Percentiles rank a stretch among this genome's conserved stretches.
Evolutionary conservation across 2,797 vertebrate genomes (phyloP).

Genomic region (Coregonus suidteri): DNA sequence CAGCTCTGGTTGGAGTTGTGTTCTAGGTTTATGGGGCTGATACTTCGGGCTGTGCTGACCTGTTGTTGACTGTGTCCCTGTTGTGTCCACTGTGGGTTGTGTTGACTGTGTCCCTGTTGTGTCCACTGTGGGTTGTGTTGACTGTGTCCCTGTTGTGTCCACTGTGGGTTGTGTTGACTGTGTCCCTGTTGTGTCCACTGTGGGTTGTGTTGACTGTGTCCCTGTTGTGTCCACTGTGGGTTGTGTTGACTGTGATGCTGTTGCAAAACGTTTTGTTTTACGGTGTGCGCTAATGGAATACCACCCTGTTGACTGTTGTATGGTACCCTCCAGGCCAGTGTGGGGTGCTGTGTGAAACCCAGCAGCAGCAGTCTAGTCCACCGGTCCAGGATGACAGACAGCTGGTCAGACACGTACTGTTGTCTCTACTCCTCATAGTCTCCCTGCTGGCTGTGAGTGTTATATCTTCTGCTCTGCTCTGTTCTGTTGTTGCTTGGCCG

Average conservation of each 20-base stretch:
- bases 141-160: too few relatives aligned
- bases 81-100: too few relatives aligned
- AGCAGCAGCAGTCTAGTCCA: conserved; percentile 68
- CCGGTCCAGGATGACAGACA: conserved; percentile 85
- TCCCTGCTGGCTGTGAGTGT: conserved; percentile 88
- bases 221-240: too few relatives aligned
- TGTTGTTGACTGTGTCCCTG: not conserved
- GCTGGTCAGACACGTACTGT: conserved; percentile 87
- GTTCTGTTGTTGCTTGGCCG: not conserved
- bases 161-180: too few relatives aligned
- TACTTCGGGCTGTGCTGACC: not conserved
- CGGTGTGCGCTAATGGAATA: not conserved
- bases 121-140: too few relatives aligned
- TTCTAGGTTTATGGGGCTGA: not conserved
- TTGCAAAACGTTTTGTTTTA: not conserved
- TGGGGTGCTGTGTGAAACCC: conserved; percentile 75
- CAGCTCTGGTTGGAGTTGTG: too few relatives aligned
- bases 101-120: too few relatives aligned
- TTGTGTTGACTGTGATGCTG: too few relatives aligned
- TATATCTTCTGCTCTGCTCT: too few relatives aligned
- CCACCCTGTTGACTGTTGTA: not conserved
- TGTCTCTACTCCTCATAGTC: conserved; percentile 91
- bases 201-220: not conserved
- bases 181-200: too few relatives aligned
- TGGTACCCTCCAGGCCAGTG: conserved; percentile 72